A percentile compares a stretch with the other conserved stretches of the same genome.
Conservation (phyloP, 2,888 invertebrate species). For the Prosopocoilus inquinatus region DNA sequence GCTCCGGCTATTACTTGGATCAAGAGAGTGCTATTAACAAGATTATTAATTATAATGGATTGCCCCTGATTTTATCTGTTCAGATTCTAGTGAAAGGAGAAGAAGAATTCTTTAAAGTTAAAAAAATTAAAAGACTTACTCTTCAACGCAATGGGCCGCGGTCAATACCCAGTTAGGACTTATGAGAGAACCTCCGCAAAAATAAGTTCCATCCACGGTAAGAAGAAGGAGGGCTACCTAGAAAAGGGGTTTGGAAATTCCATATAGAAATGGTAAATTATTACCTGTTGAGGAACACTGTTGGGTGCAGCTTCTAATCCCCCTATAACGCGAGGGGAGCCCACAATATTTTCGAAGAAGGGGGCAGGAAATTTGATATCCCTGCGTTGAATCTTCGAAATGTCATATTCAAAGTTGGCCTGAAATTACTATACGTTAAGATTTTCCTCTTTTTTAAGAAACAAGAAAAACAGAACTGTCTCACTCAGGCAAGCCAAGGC, state of each 20-base stretch:
- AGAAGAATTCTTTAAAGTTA: no score
- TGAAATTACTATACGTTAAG: no score
- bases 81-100: neutral
- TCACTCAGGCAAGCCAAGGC: no score
- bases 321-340: neutral
- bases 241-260: neutral
- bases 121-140: constrained; percentile 11
- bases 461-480: no score
- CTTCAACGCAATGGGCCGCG: constrained; percentile 52
- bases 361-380: no score
- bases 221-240: constrained; percentile 23
- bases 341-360: neutral
- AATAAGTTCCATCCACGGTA: constrained; percentile 44
- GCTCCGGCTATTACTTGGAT: constrained; percentile 32
- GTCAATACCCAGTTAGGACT: constrained; percentile 53
- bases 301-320: neutral
- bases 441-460: no score
- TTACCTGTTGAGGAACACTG: constrained; percentile 1
- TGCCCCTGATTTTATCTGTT: constrained; percentile 23
- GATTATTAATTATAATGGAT: no score
- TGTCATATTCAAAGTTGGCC: neutral
- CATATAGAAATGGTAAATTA: neutral
- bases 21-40: constrained; percentile 44
- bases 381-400: no score
- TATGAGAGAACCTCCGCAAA: constrained; percentile 56